Percentiles rank a stretch among this genome's conserved stretches.
Evolutionary conservation across 2,888 invertebrate genomes (phyloP).

Genomic region (Schrankia costaestrigalis): DNA sequence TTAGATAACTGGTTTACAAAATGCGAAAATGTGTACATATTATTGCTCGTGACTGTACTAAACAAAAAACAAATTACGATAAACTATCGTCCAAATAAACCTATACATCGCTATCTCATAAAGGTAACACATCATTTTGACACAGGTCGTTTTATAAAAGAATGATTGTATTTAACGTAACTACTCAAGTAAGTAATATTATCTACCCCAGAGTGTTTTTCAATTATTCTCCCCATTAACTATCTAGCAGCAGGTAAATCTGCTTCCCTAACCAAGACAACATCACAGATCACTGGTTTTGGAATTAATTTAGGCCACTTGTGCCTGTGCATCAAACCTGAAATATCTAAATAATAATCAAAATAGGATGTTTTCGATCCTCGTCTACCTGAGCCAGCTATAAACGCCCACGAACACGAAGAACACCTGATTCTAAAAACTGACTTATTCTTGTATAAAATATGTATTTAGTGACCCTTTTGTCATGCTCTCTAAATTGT

Average conservation of each 20-base stretch:
- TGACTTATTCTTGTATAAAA: not conserved
- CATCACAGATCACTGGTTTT: not conserved
- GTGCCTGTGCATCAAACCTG: not conserved
- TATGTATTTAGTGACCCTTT: not conserved
- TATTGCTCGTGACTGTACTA: no score
- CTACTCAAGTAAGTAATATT: not conserved
- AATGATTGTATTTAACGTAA: not conserved
- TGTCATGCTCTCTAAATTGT: not conserved
- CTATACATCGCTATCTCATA: slow-evolving; percentile 1
- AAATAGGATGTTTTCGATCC: not conserved
- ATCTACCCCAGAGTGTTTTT: not conserved
- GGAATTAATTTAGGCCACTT: not conserved
- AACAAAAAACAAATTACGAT: no score
- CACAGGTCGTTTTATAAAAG: not conserved
- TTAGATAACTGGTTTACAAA: no score
- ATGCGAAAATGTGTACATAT: no score
- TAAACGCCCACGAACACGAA: not conserved
- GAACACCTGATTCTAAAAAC: not conserved
- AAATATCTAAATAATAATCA: not conserved
- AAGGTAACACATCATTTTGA: slow-evolving; percentile 1
- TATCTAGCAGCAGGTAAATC: not conserved
- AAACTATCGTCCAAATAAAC: no score
- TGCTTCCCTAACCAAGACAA: slow-evolving; percentile 1
- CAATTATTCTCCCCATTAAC: not conserved
- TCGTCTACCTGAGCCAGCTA: not conserved